Conservation (phyloP, 53 echinoderm and acorn worm genomes). For the Zoroaster sp. region DNA sequence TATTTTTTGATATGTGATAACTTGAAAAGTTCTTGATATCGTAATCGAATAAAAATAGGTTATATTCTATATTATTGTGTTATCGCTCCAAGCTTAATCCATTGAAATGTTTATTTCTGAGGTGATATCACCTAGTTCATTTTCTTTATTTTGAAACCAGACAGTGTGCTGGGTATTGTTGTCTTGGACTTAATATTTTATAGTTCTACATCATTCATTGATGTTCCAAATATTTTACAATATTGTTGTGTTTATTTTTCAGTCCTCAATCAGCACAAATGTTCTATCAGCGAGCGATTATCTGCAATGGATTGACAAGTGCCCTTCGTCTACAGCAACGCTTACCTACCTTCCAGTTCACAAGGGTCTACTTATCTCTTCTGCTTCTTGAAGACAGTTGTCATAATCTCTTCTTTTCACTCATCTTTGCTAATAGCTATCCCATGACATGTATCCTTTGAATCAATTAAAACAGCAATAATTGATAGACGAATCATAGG, state of each 20-base stretch:
- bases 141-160: neutral
- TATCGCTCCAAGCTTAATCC: neutral
- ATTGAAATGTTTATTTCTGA: neutral
- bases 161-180: too few species aligned
- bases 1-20: too few species aligned
- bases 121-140: neutral
- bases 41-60: too few species aligned
- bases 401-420: conserved; percentile 92
- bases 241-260: neutral
- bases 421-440: conserved; percentile 94
- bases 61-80: too few species aligned
- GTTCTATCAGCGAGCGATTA: conserved; percentile 89
- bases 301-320: conserved; percentile 90
- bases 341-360: conserved; percentile 87
- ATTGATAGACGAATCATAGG: neutral
- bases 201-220: neutral
- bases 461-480: neutral
- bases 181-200: too few species aligned
- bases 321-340: conserved; percentile 92
- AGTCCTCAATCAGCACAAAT: conserved; percentile 72
- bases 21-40: too few species aligned
- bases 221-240: neutral
- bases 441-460: conserved; percentile 99
- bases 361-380: conserved; percentile 71
- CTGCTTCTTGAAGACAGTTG: conserved; percentile 93